Percentiles rank a stretch among this genome's conserved stretches.
Conservation (phyloP, 2,888 invertebrate genomes). For the Frankliniella intonsa region DNA sequence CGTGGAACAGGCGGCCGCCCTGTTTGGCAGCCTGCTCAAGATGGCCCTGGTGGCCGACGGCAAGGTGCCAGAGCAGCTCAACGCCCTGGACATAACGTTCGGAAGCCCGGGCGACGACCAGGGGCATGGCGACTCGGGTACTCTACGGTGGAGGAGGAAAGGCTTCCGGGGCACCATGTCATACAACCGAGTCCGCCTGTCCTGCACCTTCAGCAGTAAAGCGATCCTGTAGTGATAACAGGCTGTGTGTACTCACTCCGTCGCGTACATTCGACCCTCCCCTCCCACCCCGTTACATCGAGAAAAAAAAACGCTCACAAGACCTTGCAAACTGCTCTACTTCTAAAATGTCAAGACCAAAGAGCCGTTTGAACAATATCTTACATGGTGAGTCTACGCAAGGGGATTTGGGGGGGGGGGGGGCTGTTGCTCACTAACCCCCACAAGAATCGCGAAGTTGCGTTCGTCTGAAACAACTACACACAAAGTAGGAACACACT, state of each 20-base stretch:
- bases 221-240: background rate
- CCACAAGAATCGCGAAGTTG: no score
- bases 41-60: conserved; percentile 12
- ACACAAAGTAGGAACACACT: no score
- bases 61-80: conserved; percentile 3
- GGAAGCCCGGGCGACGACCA: background rate
- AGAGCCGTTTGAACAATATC: no score
- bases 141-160: background rate
- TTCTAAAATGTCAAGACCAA: no score
- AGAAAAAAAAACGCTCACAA: no score
- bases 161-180: background rate
- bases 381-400: no score
- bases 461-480: no score
- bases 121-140: background rate
- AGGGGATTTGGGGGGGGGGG: no score
- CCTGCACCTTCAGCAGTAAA: background rate
- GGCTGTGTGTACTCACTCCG: background rate
- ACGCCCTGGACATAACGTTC: background rate
- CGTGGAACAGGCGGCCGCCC: background rate
- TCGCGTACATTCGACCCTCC: background rate
- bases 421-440: no score
- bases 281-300: no score
- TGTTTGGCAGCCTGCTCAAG: conserved; percentile 8
- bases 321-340: no score
- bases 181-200: background rate